A percentile compares a stretch with the other conserved stretches of the same genome.
phyloP scores from a whole-genome alignment of 2,888 invertebrate species.

The Callyntrura sp. region DNA sequence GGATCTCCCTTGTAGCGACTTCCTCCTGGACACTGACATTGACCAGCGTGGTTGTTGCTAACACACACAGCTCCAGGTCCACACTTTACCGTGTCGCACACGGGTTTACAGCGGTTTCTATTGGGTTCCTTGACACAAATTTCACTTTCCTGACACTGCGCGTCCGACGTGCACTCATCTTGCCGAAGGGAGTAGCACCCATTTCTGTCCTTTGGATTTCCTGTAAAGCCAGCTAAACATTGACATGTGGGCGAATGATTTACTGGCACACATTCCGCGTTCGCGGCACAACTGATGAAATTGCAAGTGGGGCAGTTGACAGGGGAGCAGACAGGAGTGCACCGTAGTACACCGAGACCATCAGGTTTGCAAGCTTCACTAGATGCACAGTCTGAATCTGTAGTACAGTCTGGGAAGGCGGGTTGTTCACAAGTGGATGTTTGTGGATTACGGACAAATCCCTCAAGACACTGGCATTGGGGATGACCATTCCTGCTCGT shows the following conservation, averaged over 20 bases:
- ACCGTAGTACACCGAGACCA: conserved; percentile 93
- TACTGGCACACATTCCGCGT: conserved; percentile 90
- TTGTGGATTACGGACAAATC: conserved; percentile 94
- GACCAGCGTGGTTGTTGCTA: conserved; percentile 95
- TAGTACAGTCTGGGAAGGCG: conserved; percentile 92
- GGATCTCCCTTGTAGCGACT: conserved; percentile 95
- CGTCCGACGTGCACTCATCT: conserved; percentile 92
- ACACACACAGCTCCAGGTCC: conserved; percentile 95
- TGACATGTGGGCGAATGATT: conserved; percentile 88
- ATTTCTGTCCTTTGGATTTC: conserved; percentile 95
- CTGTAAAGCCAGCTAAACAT: conserved; percentile 93
- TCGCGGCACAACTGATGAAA: conserved; percentile 86
- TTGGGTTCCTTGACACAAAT: conserved; percentile 89
- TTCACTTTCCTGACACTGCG: conserved; percentile 93
- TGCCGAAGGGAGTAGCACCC: conserved; percentile 92
- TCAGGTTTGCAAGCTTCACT: conserved; percentile 92
- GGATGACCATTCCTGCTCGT: conserved; percentile 90
- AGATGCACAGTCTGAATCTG: conserved; percentile 90
- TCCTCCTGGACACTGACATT: conserved; percentile 92
- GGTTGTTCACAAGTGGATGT: conserved; percentile 94
- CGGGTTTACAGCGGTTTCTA: conserved; percentile 89
- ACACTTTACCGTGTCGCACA: conserved; percentile 92
- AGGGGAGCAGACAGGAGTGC: conserved; percentile 91
- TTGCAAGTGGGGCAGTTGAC: conserved; percentile 90
- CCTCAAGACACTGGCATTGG: conserved; percentile 92